Evolutionary conservation across 2,888 invertebrate species (phyloP).

Genomic region (Magallana nippona): DNA sequence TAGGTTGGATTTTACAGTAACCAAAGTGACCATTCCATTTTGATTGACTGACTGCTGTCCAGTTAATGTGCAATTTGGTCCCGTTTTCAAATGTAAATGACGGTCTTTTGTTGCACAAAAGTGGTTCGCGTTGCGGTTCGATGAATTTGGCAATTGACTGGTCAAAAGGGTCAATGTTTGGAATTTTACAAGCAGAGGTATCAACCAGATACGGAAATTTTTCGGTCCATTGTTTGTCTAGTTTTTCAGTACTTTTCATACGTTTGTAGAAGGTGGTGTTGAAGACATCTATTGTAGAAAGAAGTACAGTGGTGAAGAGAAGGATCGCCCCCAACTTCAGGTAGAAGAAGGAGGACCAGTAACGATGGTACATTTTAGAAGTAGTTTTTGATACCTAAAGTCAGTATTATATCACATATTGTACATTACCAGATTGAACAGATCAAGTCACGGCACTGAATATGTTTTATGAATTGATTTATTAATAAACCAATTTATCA

Average conservation of each 20-base stretch:
- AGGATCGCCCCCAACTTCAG: not conserved
- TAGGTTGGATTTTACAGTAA: constrained; percentile 71
- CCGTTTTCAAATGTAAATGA: constrained; percentile 72
- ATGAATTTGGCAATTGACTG: constrained; percentile 63
- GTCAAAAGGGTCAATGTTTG: constrained; percentile 74
- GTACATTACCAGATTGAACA: no score
- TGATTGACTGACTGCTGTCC: constrained; percentile 53
- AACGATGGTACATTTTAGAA: not conserved
- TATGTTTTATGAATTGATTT: no score
- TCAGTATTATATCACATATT: no score
- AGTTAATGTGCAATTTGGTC: constrained; percentile 53
- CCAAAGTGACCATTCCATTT: constrained; percentile 63
- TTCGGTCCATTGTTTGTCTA: not conserved
- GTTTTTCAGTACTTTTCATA: not conserved
- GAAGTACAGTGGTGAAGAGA: not conserved
- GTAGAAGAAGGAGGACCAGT: not conserved
- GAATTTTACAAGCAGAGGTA: constrained; percentile 73
- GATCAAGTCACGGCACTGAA: no score
- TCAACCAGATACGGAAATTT: constrained; percentile 65
- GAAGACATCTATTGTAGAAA: not conserved
- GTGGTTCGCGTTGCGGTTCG: constrained; percentile 54
- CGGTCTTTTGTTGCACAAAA: constrained; percentile 62
- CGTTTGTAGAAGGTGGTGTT: constrained; percentile 4
- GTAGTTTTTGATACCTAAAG: not conserved
- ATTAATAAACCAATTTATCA: no score